phyloP scores from a whole-genome alignment of 2,113 vertebrate genomes.

The Anthoscopus minutus region DNA sequence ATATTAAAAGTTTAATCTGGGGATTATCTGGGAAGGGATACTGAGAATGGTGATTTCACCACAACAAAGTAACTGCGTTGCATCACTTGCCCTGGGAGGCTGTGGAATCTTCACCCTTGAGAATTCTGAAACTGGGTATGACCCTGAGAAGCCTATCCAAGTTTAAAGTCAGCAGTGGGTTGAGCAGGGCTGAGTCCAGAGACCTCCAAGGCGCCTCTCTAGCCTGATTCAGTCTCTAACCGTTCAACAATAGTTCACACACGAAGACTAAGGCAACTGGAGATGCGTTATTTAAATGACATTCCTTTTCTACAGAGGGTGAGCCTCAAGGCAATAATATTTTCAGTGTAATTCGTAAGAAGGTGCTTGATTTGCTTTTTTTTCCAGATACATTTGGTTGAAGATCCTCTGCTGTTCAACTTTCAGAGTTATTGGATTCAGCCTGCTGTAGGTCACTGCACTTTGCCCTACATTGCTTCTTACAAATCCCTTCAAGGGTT shows the following conservation, averaged over 20 bases:
- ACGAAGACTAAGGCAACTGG: background rate
- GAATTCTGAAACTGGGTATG: background rate
- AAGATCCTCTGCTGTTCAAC: background rate
- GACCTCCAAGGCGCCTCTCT: background rate
- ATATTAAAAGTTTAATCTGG: background rate
- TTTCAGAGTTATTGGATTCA: background rate
- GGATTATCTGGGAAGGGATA: background rate
- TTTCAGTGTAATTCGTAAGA: background rate
- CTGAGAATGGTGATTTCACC: background rate
- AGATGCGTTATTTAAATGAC: background rate
- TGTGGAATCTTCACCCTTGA: background rate
- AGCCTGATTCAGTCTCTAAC: background rate
- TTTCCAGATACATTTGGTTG: background rate
- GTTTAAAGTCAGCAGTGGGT: background rate
- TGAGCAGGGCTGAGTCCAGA: background rate
- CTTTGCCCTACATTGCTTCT: background rate
- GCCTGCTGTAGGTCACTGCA: background rate
- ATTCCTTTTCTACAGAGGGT: background rate
- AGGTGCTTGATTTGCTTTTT: background rate
- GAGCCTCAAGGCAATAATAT: background rate
- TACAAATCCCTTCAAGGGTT: background rate
- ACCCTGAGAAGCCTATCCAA: background rate
- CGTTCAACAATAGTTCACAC: background rate
- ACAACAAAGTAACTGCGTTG: background rate
- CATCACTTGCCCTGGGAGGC: fast-evolving